Evolutionary conservation across 92 coral and sea anemone genomes (phyloP), one percentile per base, ranked within the genome.

Genomic region (Meandrina meandrites): DNA sequence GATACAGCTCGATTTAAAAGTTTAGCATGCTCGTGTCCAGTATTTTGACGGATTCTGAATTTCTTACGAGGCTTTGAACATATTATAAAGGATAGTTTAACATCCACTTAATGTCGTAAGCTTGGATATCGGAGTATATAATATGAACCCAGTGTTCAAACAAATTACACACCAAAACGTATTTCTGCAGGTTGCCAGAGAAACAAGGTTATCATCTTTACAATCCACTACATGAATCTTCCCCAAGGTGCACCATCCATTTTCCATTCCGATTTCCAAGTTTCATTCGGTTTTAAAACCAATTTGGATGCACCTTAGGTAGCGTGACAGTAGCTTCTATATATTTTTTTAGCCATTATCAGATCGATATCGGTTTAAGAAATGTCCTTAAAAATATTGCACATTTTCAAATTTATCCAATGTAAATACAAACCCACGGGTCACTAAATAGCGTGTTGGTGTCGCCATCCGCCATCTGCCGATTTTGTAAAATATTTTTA

Each of bases 331-430:
- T 48, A 48, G 53, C 30, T 60, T 22, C 13, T 60, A 22, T 60
- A 18, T 22, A 22, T 60, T 60, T n/a, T 9, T 27, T 60, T 6
- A 22, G 30, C 68, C 48, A 34, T 82, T 5, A 36, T 22, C 4
- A 24, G 85, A n/a, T n/a, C n/a, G n/a, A 81, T 66, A 51, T 69
- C 86, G 78, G 15, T 32, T 72, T 83, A 72, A 72, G 24, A 78
- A 15, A 74, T 14, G 56, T n/a, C 54, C 70, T 40, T 51, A 22
- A 69, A 56, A 72, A 74, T 83, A 83, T 56, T 57, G 79, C 13
- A 45, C n/a, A 4, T 35, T 34, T 31, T 54, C 4, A 22, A 22
- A 60, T 60, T 22, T 45, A 7, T 51, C 24, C 37, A 56, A 50
- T 19, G 11, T 72, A 48, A 82, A 19, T 70, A 19, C 31, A 73